A percentile compares a stretch with the other conserved stretches of the same genome.
phyloP scores from a whole-genome alignment of 2,797 vertebrate genomes.

The Coranthus polyacanthus region DNA sequence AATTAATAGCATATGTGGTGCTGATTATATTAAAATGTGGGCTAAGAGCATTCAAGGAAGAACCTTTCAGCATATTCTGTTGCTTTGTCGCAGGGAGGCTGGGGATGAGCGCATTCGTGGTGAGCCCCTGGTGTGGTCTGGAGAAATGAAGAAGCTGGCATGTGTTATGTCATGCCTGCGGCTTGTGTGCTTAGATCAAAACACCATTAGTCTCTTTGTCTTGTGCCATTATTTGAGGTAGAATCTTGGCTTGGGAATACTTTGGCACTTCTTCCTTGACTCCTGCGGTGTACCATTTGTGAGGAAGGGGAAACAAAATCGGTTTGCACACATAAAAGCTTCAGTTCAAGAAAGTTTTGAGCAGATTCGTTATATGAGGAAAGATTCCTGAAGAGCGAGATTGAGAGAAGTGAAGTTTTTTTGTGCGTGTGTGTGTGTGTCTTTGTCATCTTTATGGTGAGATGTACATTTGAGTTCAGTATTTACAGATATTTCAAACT shows the following conservation, averaged over 20 bases:
- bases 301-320: slow-evolving; percentile 29
- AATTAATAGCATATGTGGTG: slow-evolving; percentile 18
- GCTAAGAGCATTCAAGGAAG: slow-evolving; percentile 32
- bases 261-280: slow-evolving; percentile 67
- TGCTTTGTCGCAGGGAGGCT: slow-evolving; percentile 64
- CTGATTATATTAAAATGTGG: slow-evolving; percentile 33
- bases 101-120: slow-evolving; percentile 64
- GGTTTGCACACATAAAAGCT: slow-evolving; percentile 42
- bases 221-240: slow-evolving; percentile 76
- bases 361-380: slow-evolving; percentile 20
- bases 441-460: slow-evolving; percentile 8
- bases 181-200: slow-evolving; percentile 81
- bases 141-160: slow-evolving; percentile 77
- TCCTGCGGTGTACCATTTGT: slow-evolving; percentile 64
- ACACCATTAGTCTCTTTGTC: slow-evolving; percentile 82
- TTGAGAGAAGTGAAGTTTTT: slow-evolving; percentile 10
- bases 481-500: slow-evolving; percentile 1
- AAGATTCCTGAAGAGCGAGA: slow-evolving; percentile 21
- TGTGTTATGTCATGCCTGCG: slow-evolving; percentile 78
- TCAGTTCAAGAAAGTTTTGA: slow-evolving; percentile 50
- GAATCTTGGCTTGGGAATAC: slow-evolving; percentile 70
- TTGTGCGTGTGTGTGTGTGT: slow-evolving; percentile 3
- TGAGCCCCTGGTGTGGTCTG: slow-evolving; percentile 72
- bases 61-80: slow-evolving; percentile 60
- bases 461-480: slow-evolving; percentile 3